Evolutionary conservation across 2,113 vertebrate genomes (phyloP).

Genomic region (Struthio camelus): DNA sequence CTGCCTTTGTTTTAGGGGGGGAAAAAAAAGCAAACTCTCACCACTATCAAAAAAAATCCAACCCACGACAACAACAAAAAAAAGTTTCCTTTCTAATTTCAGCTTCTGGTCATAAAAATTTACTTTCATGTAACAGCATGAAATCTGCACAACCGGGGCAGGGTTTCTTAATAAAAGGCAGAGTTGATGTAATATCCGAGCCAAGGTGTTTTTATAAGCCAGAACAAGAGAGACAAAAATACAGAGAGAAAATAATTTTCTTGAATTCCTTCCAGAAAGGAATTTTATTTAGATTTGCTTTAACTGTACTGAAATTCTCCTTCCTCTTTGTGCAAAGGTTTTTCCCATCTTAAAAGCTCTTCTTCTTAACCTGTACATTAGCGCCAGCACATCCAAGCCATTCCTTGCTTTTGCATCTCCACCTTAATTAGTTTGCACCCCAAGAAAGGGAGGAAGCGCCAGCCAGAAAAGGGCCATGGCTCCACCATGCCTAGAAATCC

Average conservation of each 20-base stretch:
- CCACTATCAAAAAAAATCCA: neutral
- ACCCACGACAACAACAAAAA: neutral
- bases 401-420: neutral
- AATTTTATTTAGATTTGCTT: slow-evolving; percentile 39
- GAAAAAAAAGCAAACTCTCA: neutral
- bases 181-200: slow-evolving; percentile 14
- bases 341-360: neutral
- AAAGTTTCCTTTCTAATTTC: slow-evolving; percentile 46
- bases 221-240: slow-evolving; percentile 59
- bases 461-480: neutral
- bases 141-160: slow-evolving; percentile 21
- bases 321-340: neutral
- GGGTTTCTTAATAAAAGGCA: slow-evolving; percentile 52
- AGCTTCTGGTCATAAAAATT: slow-evolving; percentile 65
- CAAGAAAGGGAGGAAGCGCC: rapidly evolving
- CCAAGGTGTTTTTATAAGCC: slow-evolving; percentile 66
- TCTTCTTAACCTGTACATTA: neutral
- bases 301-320: neutral
- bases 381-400: neutral
- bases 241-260: slow-evolving; percentile 63
- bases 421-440: neutral
- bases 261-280: slow-evolving; percentile 61
- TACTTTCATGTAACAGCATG: slow-evolving; percentile 59
- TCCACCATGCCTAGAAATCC: neutral
- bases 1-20: neutral